Evolutionary conservation across 2,797 vertebrate species (phyloP).

Genomic region (Melanotaenia nigrans): DNA sequence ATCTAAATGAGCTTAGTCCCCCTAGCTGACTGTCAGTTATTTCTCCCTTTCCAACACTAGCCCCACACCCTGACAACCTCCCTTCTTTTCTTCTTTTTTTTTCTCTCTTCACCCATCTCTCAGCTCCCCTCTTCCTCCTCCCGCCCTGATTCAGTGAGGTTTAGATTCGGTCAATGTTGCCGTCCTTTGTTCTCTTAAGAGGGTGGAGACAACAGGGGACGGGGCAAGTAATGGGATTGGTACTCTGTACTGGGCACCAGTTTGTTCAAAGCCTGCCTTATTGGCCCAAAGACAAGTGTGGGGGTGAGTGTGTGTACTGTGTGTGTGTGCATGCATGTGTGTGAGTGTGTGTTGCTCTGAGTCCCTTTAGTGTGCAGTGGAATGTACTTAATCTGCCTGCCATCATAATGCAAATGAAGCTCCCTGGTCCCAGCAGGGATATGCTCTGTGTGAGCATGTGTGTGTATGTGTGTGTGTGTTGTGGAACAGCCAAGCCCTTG

Average conservation of each 20-base stretch:
- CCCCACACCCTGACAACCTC: constrained; percentile 64
- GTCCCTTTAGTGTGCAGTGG: constrained; percentile 95
- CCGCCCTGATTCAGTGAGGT: constrained; percentile 57
- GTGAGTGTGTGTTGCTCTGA: constrained; percentile 71
- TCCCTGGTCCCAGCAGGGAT: constrained; percentile 65
- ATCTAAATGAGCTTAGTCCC: constrained; percentile 92
- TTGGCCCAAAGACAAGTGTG: constrained; percentile 67
- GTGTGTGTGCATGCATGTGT: constrained; percentile 34
- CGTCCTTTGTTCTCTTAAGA: constrained; percentile 73
- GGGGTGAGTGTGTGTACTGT: constrained; percentile 33
- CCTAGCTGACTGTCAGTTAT: constrained; percentile 89
- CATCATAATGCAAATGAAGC: constrained; percentile 95
- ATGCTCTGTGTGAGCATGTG: constrained; percentile 22
- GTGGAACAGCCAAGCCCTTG: constrained; percentile 38
- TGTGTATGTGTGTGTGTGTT: constrained; percentile 20
- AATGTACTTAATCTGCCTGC: constrained; percentile 95
- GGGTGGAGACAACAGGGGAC: constrained; percentile 57
- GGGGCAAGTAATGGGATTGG: constrained; percentile 94
- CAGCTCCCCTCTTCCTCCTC: constrained; percentile 83
- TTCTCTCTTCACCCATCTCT: constrained; percentile 65
- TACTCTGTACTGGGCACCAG: constrained; percentile 90
- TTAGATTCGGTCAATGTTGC: constrained; percentile 72
- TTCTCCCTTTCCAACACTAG: constrained; percentile 66
- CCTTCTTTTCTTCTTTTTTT: constrained; percentile 49
- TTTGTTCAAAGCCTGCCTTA: constrained; percentile 89